phyloP scores from a whole-genome alignment of 2,888 invertebrate species.

The Dinocampus coccinellae region DNA sequence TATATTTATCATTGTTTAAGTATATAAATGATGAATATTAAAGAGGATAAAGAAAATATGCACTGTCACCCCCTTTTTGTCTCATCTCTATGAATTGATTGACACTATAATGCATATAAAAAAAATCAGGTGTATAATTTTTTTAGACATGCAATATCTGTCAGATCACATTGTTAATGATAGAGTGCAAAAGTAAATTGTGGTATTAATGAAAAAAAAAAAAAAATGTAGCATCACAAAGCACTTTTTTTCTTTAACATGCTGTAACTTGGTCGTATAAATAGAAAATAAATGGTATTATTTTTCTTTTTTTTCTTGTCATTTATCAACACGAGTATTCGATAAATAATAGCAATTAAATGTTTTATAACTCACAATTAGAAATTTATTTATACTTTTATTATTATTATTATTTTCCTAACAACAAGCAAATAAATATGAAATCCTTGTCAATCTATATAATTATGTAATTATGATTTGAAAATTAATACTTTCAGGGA shows the following conservation, averaged over 20 bases:
- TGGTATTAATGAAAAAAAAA: too few species aligned
- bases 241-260: not conserved
- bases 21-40: slow-evolving; percentile 41
- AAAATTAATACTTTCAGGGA: too few species aligned
- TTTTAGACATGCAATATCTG: not conserved
- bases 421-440: too few species aligned
- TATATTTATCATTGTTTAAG: slow-evolving; percentile 28
- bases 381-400: too few species aligned
- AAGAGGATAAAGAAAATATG: slow-evolving; percentile 33
- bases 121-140: not conserved
- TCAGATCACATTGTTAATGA: not conserved
- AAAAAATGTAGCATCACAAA: not conserved
- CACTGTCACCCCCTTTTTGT: not conserved
- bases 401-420: too few species aligned
- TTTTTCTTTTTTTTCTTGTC: not conserved
- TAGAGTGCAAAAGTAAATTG: not conserved
- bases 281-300: not conserved
- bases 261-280: not conserved
- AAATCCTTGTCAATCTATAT: too few species aligned
- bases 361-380: too few species aligned
- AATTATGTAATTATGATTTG: too few species aligned
- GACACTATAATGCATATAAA: not conserved
- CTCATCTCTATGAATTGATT: not conserved
- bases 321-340: not conserved
- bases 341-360: not conserved